phyloP scores from a whole-genome alignment of 2,797 vertebrate species.

The Hylomyscus alleni region DNA sequence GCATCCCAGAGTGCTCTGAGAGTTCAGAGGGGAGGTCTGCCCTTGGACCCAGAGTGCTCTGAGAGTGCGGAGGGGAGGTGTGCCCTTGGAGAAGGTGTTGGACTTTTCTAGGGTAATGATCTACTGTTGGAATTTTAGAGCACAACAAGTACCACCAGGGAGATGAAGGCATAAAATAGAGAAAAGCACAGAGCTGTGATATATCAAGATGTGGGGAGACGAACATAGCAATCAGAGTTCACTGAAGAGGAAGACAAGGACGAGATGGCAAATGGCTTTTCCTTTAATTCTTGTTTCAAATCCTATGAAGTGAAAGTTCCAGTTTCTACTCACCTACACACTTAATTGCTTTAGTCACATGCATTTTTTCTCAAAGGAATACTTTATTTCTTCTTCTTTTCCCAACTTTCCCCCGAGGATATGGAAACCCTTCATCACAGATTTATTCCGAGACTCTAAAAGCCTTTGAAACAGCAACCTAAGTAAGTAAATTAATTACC shows the following conservation, averaged over 20 bases:
- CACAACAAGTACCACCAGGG: neutral
- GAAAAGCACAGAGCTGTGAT: neutral
- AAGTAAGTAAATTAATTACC: neutral
- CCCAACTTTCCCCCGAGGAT: neutral
- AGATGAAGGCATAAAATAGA: neutral
- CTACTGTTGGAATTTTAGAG: neutral
- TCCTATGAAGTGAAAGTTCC: neutral
- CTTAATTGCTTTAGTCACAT: neutral
- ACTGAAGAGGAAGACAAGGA: neutral
- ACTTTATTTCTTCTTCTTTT: neutral
- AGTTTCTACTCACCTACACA: neutral
- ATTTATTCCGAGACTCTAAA: conserved; percentile 10
- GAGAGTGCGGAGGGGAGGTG: neutral
- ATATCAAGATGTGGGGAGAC: neutral
- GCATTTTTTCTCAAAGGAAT: neutral
- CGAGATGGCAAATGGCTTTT: neutral
- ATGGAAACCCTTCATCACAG: neutral
- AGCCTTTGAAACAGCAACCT: neutral
- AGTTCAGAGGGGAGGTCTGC: neutral
- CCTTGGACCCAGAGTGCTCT: neutral
- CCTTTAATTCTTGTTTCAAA: neutral
- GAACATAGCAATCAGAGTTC: neutral
- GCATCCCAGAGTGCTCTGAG: neutral
- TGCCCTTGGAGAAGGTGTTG: neutral
- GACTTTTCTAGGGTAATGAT: neutral